Conservation (phyloP, 2,888 invertebrate species). For the Caenorhabditis sp. region DNA sequence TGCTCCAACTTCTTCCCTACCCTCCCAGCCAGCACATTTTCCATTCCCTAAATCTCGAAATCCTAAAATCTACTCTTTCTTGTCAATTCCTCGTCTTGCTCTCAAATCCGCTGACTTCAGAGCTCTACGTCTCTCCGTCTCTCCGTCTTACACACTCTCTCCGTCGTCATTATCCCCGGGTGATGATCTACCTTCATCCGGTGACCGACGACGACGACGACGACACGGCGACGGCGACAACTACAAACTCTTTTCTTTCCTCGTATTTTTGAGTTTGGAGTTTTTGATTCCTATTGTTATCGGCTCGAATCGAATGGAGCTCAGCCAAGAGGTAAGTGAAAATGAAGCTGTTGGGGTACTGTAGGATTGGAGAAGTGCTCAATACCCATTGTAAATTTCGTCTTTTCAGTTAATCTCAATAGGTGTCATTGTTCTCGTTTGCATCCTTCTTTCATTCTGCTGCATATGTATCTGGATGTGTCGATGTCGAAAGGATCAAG, state of each 20-base stretch:
- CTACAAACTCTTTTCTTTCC: constrained; percentile 35
- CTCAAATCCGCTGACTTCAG: constrained; percentile 46
- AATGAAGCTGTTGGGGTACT: not conserved
- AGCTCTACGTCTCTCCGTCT: constrained; percentile 27
- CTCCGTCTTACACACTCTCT: constrained; percentile 26
- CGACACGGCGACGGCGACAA: constrained; percentile 13
- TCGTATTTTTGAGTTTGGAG: not conserved
- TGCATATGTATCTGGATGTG: constrained; percentile 68
- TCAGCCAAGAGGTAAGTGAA: constrained; percentile 45
- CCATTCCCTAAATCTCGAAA: constrained; percentile 14
- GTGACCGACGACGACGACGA: constrained; percentile 40
- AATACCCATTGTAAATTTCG: not conserved
- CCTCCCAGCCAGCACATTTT: constrained; percentile 7
- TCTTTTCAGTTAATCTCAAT: constrained; percentile 64
- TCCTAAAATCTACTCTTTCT: constrained; percentile 6
- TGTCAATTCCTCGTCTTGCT: not conserved
- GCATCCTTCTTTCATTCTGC: constrained; percentile 56
- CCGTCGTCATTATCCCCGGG: constrained; percentile 38
- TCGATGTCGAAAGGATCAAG: constrained; percentile 68
- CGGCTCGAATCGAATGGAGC: constrained; percentile 26
- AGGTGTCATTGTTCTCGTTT: constrained; percentile 60
- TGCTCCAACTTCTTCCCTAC: not conserved
- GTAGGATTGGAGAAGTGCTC: not conserved
- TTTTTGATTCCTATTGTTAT: not conserved
- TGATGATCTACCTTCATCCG: constrained; percentile 56